Evolutionary conservation across 2,797 vertebrate genomes (phyloP).

Genomic region (Oreochromis grahami): DNA sequence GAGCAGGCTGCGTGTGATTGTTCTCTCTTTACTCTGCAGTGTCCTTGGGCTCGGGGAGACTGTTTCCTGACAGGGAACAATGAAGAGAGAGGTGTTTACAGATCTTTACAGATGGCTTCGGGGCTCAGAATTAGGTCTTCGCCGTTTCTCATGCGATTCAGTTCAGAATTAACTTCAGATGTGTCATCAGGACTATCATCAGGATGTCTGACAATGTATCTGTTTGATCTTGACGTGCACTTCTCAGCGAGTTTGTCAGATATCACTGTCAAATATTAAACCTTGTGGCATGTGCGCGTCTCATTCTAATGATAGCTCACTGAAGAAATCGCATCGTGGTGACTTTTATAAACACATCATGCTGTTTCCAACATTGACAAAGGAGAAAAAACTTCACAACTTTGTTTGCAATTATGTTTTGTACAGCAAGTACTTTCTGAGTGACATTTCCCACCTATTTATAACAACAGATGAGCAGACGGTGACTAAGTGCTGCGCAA

Average conservation of each 20-base stretch:
- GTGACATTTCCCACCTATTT: conserved; percentile 65
- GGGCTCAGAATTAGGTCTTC: conserved; percentile 68
- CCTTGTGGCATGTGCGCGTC: conserved; percentile 42
- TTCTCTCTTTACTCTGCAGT: conserved; percentile 60
- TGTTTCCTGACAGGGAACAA: conserved; percentile 73
- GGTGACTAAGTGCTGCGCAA: conserved; percentile 38
- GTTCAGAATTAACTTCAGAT: conserved; percentile 71
- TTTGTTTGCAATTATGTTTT: conserved; percentile 45
- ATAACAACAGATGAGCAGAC: conserved; percentile 44
- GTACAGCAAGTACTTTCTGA: conserved; percentile 41
- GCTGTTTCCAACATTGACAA: neutral
- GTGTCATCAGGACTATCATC: conserved; percentile 65
- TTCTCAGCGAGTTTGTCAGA: conserved; percentile 57
- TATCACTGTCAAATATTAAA: conserved; percentile 69
- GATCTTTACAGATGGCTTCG: conserved; percentile 67
- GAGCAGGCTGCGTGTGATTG: conserved; percentile 48
- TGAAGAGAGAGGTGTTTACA: conserved; percentile 74
- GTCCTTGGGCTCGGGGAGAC: conserved; percentile 65
- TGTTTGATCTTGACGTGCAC: conserved; percentile 60
- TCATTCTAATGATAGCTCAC: conserved; percentile 69
- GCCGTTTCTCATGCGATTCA: conserved; percentile 64
- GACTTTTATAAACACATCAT: conserved; percentile 31
- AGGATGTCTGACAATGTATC: conserved; percentile 54
- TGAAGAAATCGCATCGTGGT: conserved; percentile 22
- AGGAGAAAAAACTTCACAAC: conserved; percentile 10